Base-by-base conservation (phyloP, 2,888 invertebrate species). In the Temnothorax unifasciatus region DNA sequence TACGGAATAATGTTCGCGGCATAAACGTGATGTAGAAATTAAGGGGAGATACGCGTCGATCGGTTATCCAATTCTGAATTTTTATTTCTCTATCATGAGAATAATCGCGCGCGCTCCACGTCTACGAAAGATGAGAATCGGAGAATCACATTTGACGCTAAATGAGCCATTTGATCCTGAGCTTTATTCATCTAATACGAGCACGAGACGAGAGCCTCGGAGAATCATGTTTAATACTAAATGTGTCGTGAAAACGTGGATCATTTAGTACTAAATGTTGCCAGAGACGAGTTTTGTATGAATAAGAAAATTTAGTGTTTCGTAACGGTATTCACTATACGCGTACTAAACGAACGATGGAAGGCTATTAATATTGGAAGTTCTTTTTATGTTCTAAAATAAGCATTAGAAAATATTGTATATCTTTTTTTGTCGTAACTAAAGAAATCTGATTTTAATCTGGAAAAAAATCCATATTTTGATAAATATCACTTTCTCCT, bases 201-300 rank as follows among this genome's bases (percentile, higher is more conserved):
- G 6, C 15, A n/a, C 11, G n/a, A 59, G 61, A 44, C n/a, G 63
- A 63, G 25, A 18, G 6, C 11, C 34, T 54, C 57, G 25, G 38
- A 73, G n/a, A 34, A 1, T 25, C 29, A 18, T n/a, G 18, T 66
- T 75, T 75, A 64, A 66, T 50, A 34, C 2, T 50, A 66, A 74
- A 76, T 50, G 66, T 47, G 21, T 50, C 47, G 47, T 66, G 34
- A 47, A 21, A 21, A n/a, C 5, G 34, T 11, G 63, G 15, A 47
- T 75, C 75, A 64, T 34, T 74, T 63, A 63, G 44, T 47, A 21
- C 29, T n/a, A 34, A 47, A 64, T 34, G 21, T 64, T 75, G 66
- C 5, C 25, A 18, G 25, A 73, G 61, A 44, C 57, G 44, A 21
- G 15, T 66, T 29, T 47, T n/a, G n/a, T 63, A 25, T n/a, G 25